Conservation (phyloP, 2,888 invertebrate species). For the Zele albiditarsus region DNA sequence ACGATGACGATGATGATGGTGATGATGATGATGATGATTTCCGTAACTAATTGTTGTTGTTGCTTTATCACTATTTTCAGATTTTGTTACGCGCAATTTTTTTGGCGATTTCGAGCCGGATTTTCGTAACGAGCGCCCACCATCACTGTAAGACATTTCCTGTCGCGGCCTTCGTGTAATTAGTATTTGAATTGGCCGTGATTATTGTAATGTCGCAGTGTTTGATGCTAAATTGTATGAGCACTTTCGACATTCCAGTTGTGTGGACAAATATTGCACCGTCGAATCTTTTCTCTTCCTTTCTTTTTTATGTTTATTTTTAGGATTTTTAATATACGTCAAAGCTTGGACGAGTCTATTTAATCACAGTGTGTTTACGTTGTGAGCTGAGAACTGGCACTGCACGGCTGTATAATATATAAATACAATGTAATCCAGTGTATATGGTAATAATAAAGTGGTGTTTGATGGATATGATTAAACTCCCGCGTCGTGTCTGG, state of each 20-base stretch:
- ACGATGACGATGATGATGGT: slow-evolving; percentile 56
- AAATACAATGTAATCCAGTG: neutral
- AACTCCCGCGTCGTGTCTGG: slow-evolving; percentile 6
- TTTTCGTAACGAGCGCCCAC: slow-evolving; percentile 73
- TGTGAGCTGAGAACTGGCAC: neutral
- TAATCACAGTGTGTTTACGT: neutral
- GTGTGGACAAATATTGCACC: neutral
- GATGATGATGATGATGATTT: slow-evolving; percentile 61
- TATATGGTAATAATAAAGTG: neutral
- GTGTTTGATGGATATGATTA: neutral
- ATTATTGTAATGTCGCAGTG: neutral
- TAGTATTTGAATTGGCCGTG: neutral
- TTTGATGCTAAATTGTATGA: neutral
- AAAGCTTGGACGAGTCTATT: slow-evolving; percentile 37
- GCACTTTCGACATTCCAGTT: slow-evolving; percentile 31
- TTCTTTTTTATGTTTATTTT: neutral
- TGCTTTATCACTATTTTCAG: slow-evolving; percentile 67
- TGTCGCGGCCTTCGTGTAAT: slow-evolving; percentile 45
- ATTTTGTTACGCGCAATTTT: slow-evolving; percentile 70
- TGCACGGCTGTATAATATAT: neutral
- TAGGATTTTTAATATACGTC: neutral
- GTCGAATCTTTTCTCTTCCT: too few relatives aligned
- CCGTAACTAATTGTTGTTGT: slow-evolving; percentile 68
- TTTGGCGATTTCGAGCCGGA: slow-evolving; percentile 72
- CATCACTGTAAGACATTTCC: slow-evolving; percentile 73